A percentile compares a stretch with the other conserved stretches of the same genome.
Evolutionary conservation across 2,113 vertebrate species (phyloP).

Genomic region (Silurus meridionalis): DNA sequence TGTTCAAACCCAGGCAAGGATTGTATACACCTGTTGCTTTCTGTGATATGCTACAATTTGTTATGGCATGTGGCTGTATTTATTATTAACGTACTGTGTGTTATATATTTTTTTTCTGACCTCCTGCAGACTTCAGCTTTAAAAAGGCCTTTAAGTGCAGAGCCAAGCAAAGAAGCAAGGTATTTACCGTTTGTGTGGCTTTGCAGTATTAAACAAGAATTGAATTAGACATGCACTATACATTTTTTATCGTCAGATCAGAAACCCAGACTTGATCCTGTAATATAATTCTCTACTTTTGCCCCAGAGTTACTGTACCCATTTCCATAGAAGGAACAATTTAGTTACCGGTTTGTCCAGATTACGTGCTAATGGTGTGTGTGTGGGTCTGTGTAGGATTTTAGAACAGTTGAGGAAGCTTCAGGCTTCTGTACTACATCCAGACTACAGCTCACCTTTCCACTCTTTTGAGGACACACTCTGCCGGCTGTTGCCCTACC

Average conservation of each 20-base stretch:
- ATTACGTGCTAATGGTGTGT: not conserved
- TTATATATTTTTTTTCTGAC: constrained; percentile 29
- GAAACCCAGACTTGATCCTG: not conserved
- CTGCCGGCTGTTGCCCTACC: constrained; percentile 87
- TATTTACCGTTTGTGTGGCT: constrained; percentile 50
- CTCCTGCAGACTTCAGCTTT: constrained; percentile 69
- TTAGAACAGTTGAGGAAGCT: constrained; percentile 91
- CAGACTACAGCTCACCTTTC: constrained; percentile 87
- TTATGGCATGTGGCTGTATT: not conserved
- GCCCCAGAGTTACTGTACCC: not conserved
- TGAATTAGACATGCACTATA: not conserved
- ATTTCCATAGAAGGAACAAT: no score
- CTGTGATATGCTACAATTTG: not conserved
- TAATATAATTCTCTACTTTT: not conserved
- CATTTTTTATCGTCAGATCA: not conserved
- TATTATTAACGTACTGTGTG: not conserved
- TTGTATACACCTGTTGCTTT: not conserved
- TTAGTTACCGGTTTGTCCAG: not conserved
- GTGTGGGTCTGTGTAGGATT: constrained; percentile 73
- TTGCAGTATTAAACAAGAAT: not conserved
- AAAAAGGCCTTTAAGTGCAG: constrained; percentile 80
- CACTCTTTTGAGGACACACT: constrained; percentile 84
- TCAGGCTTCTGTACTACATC: constrained; percentile 88
- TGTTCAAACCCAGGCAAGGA: constrained; percentile 67
- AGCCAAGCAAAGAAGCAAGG: constrained; percentile 93